These are phyloP conservation scores for Thysanoteuthis rhombus DNA, from an alignment of 2,888 invertebrate genomes.

Conservation along the genomic window DNA sequence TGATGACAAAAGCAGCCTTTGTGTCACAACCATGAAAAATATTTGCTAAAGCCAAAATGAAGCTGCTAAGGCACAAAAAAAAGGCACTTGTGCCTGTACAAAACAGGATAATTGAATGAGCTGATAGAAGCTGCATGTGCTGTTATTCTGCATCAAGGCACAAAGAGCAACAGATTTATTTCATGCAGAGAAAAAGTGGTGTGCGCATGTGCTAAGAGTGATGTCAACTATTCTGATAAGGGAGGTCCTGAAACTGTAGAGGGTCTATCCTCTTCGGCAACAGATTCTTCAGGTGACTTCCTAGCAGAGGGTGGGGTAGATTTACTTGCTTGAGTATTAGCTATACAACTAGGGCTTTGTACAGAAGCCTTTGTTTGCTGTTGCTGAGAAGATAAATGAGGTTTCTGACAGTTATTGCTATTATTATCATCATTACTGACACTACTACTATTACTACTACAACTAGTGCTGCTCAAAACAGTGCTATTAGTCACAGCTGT, in stretches of 20 bases:
- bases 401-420: background rate
- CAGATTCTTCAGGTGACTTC: background rate
- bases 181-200: background rate
- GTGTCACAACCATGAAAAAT: background rate
- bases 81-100: background rate
- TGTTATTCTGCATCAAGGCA: background rate
- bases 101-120: background rate
- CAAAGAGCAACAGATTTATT: background rate
- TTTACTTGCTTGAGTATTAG: background rate
- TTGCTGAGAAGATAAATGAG: background rate
- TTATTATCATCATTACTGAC: background rate
- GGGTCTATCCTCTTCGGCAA: background rate
- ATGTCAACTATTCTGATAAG: background rate
- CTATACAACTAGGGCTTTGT: background rate
- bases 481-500: background rate
- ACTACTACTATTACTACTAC: slow-evolving; percentile 13
- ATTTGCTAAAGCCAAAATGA: background rate
- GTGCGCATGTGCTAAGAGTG: background rate
- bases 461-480: background rate
- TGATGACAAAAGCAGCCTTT: background rate
- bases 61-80: background rate
- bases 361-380: background rate
- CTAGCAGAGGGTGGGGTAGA: background rate
- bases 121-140: background rate
- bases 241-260: background rate